Evolutionary conservation across 2,113 vertebrate species (phyloP), one percentile per base, ranked within the genome.

Genomic region (Otolemur garnettii): DNA sequence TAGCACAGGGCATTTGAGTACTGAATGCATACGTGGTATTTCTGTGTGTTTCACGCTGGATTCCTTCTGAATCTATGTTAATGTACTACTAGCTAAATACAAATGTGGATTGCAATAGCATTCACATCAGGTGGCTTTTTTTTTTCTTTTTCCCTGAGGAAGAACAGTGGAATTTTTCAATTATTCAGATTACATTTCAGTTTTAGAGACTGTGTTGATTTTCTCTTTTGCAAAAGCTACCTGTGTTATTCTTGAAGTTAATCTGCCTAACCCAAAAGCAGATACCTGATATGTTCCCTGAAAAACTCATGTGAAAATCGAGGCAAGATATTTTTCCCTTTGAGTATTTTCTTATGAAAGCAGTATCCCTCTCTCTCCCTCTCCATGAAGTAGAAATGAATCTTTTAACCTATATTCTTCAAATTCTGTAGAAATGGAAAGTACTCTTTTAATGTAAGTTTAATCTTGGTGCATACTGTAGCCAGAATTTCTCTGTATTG

Each of bases 41-140:
- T 93, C 28, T 86, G 19, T 72, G 35, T 26, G 0, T 83, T 79
- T 72, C 35, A 60, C 12, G 83, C 18, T 42, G 53, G 64, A 82
- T 92, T 95, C 14, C 14, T 79, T 91, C 69, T 78, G 38, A 91
- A 86, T 59, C 26, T 93, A 66, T 88, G 6, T 33, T 93, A 81
- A 82, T 95, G 11, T 64, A 53, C 2, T 96, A n/a, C 45, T 83
- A 66, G 38, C 5, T 60, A 86, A 87, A 92, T 45, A 79, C 35
- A 64, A 87, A 95, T 89, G 21, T 35, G 75, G 45, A 81, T 57
- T 5, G 3, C 30, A 87, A 9, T n/a, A 84, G 71, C 45, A 19
- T 64, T 64, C 35, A 59, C 19, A 84, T 62, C 55, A 9, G 35
- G 42, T 26, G 62, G 11, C 15, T 4, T 50, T 94, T 92, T 60